A percentile compares a stretch with the other conserved stretches of the same genome.
phyloP scores from a whole-genome alignment of 2,797 vertebrate species.

The Phyllotis vaccarum region DNA sequence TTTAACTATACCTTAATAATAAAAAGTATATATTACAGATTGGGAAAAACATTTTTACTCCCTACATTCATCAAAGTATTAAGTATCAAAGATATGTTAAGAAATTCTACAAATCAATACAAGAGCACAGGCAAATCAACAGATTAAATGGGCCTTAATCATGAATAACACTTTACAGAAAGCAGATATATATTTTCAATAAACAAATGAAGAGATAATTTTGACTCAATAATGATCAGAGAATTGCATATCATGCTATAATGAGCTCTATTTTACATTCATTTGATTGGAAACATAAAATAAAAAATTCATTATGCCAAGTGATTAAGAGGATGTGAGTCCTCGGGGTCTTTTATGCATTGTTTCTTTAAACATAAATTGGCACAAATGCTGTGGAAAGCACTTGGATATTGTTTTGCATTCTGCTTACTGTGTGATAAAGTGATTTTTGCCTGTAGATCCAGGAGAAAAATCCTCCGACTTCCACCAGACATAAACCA shows the following conservation, averaged over 20 bases:
- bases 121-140: background rate
- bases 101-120: conserved; percentile 9
- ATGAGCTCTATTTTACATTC: conserved; percentile 48
- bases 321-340: conserved; percentile 54
- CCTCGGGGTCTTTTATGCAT: conserved; percentile 27
- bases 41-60: conserved; percentile 28
- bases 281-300: conserved; percentile 54
- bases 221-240: conserved; percentile 21
- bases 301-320: conserved; percentile 57
- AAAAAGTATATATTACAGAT: background rate
- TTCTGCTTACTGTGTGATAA: conserved; percentile 27
- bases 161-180: background rate
- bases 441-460: conserved; percentile 21
- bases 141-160: conserved; percentile 16
- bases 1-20: background rate
- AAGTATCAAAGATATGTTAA: background rate
- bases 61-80: background rate
- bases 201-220: conserved; percentile 45
- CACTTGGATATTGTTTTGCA: conserved; percentile 27
- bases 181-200: conserved; percentile 12
- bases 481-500: background rate
- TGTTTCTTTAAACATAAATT: conserved; percentile 60
- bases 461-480: background rate
- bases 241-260: conserved; percentile 48
- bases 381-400: conserved; percentile 55